These are phyloP conservation scores for Acestrorhynchus altus DNA, from an alignment of 2,797 vertebrate genomes.

Conservation along the genomic window DNA sequence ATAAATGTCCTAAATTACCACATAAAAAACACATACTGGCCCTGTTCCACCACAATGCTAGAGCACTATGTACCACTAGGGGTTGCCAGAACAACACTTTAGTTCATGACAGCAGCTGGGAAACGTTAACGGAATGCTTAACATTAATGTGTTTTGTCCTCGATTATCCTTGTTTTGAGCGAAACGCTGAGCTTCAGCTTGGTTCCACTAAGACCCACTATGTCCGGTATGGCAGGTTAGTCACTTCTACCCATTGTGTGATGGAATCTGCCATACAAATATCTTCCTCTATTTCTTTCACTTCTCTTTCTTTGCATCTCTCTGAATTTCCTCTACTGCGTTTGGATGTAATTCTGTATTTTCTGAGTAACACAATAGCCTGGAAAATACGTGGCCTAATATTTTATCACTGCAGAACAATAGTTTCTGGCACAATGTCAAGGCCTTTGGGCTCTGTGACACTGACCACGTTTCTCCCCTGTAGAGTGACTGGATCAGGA, in stretches of 20 bases:
- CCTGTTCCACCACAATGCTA: too few species aligned
- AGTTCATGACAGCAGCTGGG: not conserved
- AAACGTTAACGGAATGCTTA: not conserved
- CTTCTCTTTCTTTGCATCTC: slow-evolving; percentile 18
- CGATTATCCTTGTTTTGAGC: not conserved
- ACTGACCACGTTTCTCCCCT: too few species aligned
- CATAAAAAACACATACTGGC: too few species aligned
- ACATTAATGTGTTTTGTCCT: not conserved
- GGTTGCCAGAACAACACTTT: slow-evolving; percentile 7
- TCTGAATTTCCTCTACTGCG: not conserved
- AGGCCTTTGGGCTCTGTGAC: not conserved
- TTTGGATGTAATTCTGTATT: slow-evolving; percentile 42
- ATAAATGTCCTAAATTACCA: too few species aligned
- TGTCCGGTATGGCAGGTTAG: not conserved
- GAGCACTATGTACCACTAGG: not conserved
- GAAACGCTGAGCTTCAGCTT: not conserved
- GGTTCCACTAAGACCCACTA: not conserved
- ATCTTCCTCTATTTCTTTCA: not conserved
- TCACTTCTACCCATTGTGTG: not conserved
- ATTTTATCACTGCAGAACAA: not conserved
- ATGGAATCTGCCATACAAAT: not conserved
- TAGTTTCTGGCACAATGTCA: not conserved
- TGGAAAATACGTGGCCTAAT: not conserved
- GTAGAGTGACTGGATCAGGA: too few species aligned
- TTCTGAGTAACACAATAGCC: slow-evolving; percentile 27